Evolutionary conservation across 2,888 invertebrate genomes (phyloP), one percentile per base, ranked within the genome.

Genomic region (Drosophila villosipedis): DNA sequence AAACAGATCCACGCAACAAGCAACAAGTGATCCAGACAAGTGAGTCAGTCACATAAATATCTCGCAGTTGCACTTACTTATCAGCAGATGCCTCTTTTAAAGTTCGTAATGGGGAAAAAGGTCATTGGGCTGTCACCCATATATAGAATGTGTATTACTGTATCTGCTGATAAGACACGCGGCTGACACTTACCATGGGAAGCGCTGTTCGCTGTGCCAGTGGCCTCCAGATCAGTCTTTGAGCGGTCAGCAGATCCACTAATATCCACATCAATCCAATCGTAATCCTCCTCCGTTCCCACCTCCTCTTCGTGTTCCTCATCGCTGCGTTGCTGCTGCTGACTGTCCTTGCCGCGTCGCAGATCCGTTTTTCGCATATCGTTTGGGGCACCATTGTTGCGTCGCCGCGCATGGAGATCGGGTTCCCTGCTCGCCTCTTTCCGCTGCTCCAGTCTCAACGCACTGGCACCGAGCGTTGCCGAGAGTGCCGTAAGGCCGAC

Each of bases 181-280:
- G 22, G 37, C 58, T 12, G 37, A 30, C 41, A 82, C 83, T 84
- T 63, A 84, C 84, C 84, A 62, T 67, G 70, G 28, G 80, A 47
- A 19, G 78, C 75, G 30, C 61, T 78, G 61, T 66, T 70, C 6
- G 64, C 55, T 59, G 54, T 63, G 57, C 68, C 25, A 61, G 30
- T 31, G 67, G 12, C 5, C 25, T 81, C 73, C 39, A 59, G 19
- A 3, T 65, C 9, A 7, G 57, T n/a, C 50, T 67, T 59, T 14
- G 68, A 52, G 31, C 64, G 61, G 22, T 80, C 83, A 35, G 41
- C 35, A n/a, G 66, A 41, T 19, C 73, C 83, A 41, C 73, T 85
- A n/a, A 60, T 69, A 53, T 81, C 83, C 41, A 62, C 73, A 72
- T 89, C 88, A 54, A 81, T 68, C 71, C 74, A 80, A 33, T 84